These are phyloP conservation scores for Semicossyphus pulcher DNA, from an alignment of 2,113 vertebrate species.

Conservation along the genomic window DNA sequence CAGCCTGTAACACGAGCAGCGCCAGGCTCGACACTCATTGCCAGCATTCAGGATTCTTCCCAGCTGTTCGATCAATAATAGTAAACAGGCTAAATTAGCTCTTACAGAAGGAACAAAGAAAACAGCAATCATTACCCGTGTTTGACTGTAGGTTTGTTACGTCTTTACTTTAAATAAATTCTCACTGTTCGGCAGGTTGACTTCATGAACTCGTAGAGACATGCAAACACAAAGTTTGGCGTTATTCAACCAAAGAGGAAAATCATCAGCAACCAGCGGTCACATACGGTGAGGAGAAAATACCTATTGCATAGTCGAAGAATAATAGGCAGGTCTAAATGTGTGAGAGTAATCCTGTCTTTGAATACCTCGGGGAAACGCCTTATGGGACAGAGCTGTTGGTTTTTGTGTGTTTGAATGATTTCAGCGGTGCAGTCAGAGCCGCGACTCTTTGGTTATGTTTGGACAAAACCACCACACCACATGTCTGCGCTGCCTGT, in stretches of 20 bases:
- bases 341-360: conserved; percentile 37
- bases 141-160: conserved; percentile 12
- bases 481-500: background rate
- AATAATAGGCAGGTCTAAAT: conserved; percentile 55
- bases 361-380: conserved; percentile 28
- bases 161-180: background rate
- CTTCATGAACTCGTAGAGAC: conserved; percentile 29
- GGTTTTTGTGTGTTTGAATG: background rate
- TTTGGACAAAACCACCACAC: conserved; percentile 43
- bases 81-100: background rate
- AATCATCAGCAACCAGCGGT: conserved; percentile 35
- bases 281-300: conserved; percentile 38
- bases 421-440: conserved; percentile 16
- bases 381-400: background rate
- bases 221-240: conserved; percentile 18
- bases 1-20: conserved; percentile 8
- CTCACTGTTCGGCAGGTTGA: conserved; percentile 13
- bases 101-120: background rate
- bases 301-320: conserved; percentile 75
- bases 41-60: conserved; percentile 54
- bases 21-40: background rate
- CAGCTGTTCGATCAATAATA: conserved; percentile 14
- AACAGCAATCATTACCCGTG: conserved; percentile 6
- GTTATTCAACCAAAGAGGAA: conserved; percentile 37
- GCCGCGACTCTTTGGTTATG: conserved; percentile 36